A percentile compares a stretch with the other conserved stretches of the same genome.
Evolutionary conservation across 2,113 vertebrate species (phyloP).

Genomic region (Calyptommatus sinebrachiatus): DNA sequence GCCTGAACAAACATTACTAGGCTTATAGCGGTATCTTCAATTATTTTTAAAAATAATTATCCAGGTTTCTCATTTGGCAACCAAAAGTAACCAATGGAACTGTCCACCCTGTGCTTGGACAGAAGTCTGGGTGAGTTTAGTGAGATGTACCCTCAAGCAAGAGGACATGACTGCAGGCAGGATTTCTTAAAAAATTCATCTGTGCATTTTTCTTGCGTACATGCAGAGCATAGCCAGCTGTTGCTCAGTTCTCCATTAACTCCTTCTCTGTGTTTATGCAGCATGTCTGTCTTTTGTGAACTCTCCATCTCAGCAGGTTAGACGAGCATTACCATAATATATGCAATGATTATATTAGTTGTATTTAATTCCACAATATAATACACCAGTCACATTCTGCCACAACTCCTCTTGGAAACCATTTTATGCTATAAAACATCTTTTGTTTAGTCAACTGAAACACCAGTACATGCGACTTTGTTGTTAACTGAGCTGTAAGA

Average conservation of each 20-base stretch:
- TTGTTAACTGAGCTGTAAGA: constrained; percentile 60
- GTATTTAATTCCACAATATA: not conserved
- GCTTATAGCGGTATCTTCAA: not conserved
- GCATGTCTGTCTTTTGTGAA: not conserved
- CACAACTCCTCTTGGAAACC: constrained; percentile 21
- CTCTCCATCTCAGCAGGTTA: not conserved
- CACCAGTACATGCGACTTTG: constrained; percentile 57
- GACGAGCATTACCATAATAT: not conserved
- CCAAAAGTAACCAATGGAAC: not conserved
- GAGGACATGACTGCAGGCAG: not conserved
- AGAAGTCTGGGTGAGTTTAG: not conserved
- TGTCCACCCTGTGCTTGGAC: not conserved
- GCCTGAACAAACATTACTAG: too few species aligned
- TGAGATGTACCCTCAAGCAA: not conserved
- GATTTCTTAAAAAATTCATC: not conserved
- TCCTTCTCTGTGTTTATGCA: not conserved
- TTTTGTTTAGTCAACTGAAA: constrained; percentile 66
- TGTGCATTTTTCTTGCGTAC: not conserved
- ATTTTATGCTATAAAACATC: constrained; percentile 58
- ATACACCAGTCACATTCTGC: constrained; percentile 28
- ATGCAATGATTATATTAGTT: not conserved
- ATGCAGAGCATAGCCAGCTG: not conserved
- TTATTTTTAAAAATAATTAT: not conserved
- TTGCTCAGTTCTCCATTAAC: not conserved
- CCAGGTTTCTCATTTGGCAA: not conserved